Percentiles rank a stretch among this genome's conserved stretches.
These are phyloP conservation scores for Physella acuta DNA, from an alignment of 1,140 invertebrate species.

Conservation along the genomic window DNA sequence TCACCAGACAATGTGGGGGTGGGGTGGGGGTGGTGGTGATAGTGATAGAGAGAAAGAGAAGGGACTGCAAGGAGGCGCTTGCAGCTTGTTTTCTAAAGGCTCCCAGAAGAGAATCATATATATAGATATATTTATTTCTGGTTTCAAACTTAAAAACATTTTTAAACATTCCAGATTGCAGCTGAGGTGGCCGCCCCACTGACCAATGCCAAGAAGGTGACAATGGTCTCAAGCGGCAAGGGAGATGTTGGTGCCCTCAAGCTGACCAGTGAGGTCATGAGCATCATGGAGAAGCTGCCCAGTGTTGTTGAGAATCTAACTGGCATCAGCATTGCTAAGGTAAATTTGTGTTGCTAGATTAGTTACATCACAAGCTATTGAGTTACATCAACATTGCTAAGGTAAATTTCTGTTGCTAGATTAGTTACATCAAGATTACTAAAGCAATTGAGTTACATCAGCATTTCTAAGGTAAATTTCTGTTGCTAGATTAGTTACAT, in stretches of 20 bases:
- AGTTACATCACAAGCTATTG: neutral
- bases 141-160: too few relatives aligned
- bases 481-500: neutral
- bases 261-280: slow-evolving; percentile 88
- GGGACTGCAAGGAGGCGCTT: too few relatives aligned
- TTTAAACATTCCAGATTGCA: slow-evolving; percentile 72
- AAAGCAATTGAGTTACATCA: neutral
- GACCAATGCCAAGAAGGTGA: slow-evolving; percentile 89
- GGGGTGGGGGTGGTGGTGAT: too few relatives aligned
- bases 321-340: slow-evolving; percentile 79
- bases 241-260: slow-evolving; percentile 90
- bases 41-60: too few relatives aligned
- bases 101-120: too few relatives aligned
- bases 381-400: neutral
- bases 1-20: too few relatives aligned
- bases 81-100: too few relatives aligned
- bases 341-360: slow-evolving; percentile 23
- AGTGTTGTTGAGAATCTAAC: slow-evolving; percentile 86
- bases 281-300: slow-evolving; percentile 87
- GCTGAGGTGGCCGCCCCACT: slow-evolving; percentile 93
- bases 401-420: neutral
- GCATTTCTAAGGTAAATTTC: neutral
- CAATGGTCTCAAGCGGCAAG: slow-evolving; percentile 90
- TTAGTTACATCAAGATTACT: neutral
- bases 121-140: too few relatives aligned